Evolutionary conservation across 2,113 vertebrate species (phyloP).

Genomic region (Triplophysa siluroides): DNA sequence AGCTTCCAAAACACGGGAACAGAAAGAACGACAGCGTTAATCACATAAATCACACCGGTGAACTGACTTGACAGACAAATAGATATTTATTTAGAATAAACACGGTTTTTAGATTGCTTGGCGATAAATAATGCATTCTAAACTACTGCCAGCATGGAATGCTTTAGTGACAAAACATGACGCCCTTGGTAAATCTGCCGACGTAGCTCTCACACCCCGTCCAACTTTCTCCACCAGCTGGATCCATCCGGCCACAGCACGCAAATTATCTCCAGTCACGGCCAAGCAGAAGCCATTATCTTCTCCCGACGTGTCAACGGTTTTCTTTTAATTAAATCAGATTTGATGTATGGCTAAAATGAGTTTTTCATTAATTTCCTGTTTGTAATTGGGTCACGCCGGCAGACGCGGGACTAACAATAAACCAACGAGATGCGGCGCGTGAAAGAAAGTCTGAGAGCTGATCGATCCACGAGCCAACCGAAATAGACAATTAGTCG

Average conservation of each 20-base stretch:
- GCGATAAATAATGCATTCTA: not conserved
- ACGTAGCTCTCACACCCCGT: constrained; percentile 31
- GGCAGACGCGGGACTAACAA: constrained; percentile 39
- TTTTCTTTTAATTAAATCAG: constrained; percentile 51
- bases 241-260: constrained; percentile 45
- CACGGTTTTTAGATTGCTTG: not conserved
- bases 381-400: constrained; percentile 45
- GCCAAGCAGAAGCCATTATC: constrained; percentile 53
- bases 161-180: not conserved
- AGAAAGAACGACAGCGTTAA: not conserved
- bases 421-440: constrained; percentile 46
- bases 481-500: constrained; percentile 39
- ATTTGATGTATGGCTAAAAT: constrained; percentile 40
- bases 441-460: constrained; percentile 48
- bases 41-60: constrained; percentile 18
- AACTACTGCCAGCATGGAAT: not conserved
- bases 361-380: constrained; percentile 43
- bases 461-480: constrained; percentile 38
- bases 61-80: not conserved
- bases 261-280: constrained; percentile 46
- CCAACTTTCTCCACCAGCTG: constrained; percentile 33
- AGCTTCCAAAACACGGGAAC: not conserved
- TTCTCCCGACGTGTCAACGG: constrained; percentile 41
- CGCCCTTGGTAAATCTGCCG: not conserved
- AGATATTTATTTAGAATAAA: not conserved